Evolutionary conservation across 2,797 vertebrate species (phyloP).

Genomic region (Sebastes steindachneri): DNA sequence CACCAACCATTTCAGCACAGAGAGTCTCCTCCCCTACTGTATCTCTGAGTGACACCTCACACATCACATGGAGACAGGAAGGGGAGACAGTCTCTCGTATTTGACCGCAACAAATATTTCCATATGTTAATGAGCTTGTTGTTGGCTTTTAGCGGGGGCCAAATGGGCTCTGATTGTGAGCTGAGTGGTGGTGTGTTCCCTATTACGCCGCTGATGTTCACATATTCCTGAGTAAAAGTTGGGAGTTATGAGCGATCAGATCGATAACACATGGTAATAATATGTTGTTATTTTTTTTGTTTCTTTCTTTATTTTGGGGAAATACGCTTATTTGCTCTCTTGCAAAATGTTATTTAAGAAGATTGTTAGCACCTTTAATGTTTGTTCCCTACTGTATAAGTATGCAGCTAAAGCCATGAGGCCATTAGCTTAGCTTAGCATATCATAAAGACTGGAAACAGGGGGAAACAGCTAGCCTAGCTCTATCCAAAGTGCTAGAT

Average conservation of each 20-base stretch:
- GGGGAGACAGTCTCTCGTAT: constrained; percentile 46
- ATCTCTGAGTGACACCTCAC: constrained; percentile 69
- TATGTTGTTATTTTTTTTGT: neutral
- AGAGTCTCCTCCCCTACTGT: constrained; percentile 73
- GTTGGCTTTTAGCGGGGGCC: constrained; percentile 28
- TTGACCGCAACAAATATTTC: constrained; percentile 72
- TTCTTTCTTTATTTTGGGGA: neutral
- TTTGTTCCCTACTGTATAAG: neutral
- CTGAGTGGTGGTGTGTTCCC: neutral
- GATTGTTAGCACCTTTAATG: neutral
- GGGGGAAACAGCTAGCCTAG: neutral
- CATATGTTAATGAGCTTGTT: constrained; percentile 52
- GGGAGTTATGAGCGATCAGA: neutral
- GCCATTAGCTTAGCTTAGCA: neutral
- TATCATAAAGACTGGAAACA: neutral
- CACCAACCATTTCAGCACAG: constrained; percentile 76
- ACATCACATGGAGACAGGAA: constrained; percentile 54
- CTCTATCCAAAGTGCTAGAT: neutral
- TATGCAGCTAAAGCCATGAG: neutral
- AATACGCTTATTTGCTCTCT: neutral
- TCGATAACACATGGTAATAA: neutral
- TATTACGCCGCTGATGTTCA: neutral
- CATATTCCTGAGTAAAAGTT: neutral
- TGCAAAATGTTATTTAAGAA: neutral
- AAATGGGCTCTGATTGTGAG: constrained; percentile 5